Base-by-base conservation (phyloP, 1,140 invertebrate species). In the Cherax quadricarinatus region DNA sequence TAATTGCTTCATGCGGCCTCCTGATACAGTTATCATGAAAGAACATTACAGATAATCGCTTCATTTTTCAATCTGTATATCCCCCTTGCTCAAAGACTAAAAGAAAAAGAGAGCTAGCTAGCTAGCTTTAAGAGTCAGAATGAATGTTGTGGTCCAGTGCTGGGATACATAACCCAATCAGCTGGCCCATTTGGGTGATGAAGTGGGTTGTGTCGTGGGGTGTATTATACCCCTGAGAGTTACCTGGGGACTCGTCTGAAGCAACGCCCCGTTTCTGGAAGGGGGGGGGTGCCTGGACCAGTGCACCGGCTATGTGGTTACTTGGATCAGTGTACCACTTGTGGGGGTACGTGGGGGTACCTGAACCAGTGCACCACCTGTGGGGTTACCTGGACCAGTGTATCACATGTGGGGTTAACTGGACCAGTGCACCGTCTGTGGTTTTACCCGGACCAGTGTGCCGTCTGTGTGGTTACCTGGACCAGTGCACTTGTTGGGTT, bases 11-110 rank as follows among this genome's bases (percentile, higher is more conserved):
- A 53, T 81, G 79, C 79, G 79, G 49, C 30, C 48, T 48, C 48
- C 12, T 81, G 51, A 81, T 81, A 81, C 79, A 81, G 79, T 51
- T 49, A 81, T 81, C 79, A 81, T 81, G 79, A 41, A 51, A 21
- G 18, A 16, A 16, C 48, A 49, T 81, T 81, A 51, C 49, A 81
- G 14, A 51, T 81, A 81, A 81, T 81, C 79, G 48, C 79, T n/a
- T 81, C 49, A 81, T 81, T 16, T 51, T 81, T 81, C 79, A 81
- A 53, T 81, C 79, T 81, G 48, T 49, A 81, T n/a, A n/a, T 3
- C 16, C 48, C 30, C 62, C 62, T 66, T 66, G 62, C 18, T 4
- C 62, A 10, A 21, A 18, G 62, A 18, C 4, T 10, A 18, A 16
- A 57, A 66, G 16, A 66, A 21, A 66, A 4, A 66, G 10, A 18